Evolutionary conservation across 2,113 vertebrate species (phyloP), one percentile per base, ranked within the genome.

Genomic region (Cynocephalus volans): DNA sequence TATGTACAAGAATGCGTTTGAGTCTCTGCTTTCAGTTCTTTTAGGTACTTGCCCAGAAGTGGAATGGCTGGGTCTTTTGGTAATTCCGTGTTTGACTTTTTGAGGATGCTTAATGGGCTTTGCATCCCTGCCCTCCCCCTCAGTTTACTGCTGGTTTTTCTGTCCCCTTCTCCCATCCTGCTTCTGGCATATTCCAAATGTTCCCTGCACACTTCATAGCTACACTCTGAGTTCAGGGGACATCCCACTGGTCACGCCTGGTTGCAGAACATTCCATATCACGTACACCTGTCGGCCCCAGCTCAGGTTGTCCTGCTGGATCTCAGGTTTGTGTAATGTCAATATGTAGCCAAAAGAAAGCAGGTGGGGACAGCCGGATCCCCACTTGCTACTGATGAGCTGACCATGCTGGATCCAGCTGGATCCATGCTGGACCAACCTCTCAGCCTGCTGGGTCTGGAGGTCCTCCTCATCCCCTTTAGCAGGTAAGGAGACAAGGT

Each of bases 1-100:
- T 1, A 1, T 1, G 1, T 3, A 5, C 1, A 3, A 1, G n/a
- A 1, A 1, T 2, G 24, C 1, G 4, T 18, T 3, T 4, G 41
- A 41, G 45, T 24, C 6, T 9, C 28, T 9, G 1, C 4, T 52
- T 26, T 9, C 6, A 0, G 0, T 21, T 69, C 72, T 79, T 11
- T n/a, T 5, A 10, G 45, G 14, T 7, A 9, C 10, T 4, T 11
- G 12, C 11, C 12, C 67, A 18, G n/a, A n/a, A 41, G 15, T 5
- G 31, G 45, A 67, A 18, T 11, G 19, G 11, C 26, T 15, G 45
- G 1, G 13, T 41, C 24, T 2, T 33, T 5, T 12, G 19, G 26
- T 21, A 23, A 28, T 15, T 36, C 60, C 4, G 2, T 10, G 10
- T n/a, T 5, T 33, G 15, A 23, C 45, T 64, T 82, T 79, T 4